A percentile compares a stretch with the other conserved stretches of the same genome.
Evolutionary conservation across 2,888 invertebrate species (phyloP).

Genomic region (Oeneis ivallda): DNA sequence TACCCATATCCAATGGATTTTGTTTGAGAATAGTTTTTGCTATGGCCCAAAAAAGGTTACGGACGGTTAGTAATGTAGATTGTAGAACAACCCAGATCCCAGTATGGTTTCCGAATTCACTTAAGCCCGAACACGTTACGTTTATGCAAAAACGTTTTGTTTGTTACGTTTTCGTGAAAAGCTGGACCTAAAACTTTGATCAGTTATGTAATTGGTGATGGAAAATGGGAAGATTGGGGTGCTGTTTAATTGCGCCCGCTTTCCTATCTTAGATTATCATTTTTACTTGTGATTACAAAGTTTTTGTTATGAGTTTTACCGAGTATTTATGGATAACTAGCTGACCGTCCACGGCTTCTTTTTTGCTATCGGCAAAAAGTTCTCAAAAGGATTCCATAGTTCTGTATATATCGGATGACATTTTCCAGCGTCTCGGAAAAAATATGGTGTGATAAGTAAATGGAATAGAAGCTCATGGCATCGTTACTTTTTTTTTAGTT

Average conservation of each 20-base stretch:
- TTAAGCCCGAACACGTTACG: neutral
- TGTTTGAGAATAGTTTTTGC: neutral
- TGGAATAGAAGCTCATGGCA: too few relatives aligned
- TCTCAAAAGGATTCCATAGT: too few relatives aligned
- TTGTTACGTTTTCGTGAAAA: slow-evolving; percentile 4
- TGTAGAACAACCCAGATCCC: slow-evolving; percentile 1
- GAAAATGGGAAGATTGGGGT: neutral
- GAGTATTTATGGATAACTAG: too few relatives aligned
- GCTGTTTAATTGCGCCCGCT: neutral
- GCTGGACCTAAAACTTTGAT: neutral
- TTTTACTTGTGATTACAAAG: neutral
- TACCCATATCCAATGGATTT: neutral
- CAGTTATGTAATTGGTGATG: slow-evolving; percentile 1
- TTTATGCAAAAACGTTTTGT: neutral
- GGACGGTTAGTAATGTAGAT: neutral
- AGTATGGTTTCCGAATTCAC: slow-evolving; percentile 1
- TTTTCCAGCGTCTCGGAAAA: too few relatives aligned
- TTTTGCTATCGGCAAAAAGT: too few relatives aligned
- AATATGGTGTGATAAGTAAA: too few relatives aligned
- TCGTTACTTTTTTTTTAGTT: too few relatives aligned
- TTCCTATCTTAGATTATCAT: neutral
- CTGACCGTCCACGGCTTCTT: too few relatives aligned
- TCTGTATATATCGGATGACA: too few relatives aligned
- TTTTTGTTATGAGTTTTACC: too few relatives aligned
- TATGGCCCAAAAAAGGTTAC: neutral